These are phyloP conservation scores for Agrotis clavis DNA, from an alignment of 2,888 invertebrate species.

Conservation along the genomic window DNA sequence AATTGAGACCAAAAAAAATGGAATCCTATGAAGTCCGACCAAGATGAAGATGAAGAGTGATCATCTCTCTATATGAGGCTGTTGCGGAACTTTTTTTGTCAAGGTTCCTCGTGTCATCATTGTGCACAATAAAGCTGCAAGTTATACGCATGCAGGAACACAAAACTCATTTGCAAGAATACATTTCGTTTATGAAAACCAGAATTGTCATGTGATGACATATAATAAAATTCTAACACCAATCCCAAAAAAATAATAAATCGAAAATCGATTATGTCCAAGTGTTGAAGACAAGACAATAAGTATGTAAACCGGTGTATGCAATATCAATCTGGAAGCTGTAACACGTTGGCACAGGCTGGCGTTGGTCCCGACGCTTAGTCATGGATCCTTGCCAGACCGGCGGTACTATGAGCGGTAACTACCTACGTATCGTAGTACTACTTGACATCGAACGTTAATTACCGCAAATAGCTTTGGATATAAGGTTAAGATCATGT, in stretches of 20 bases:
- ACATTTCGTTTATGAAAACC: neutral
- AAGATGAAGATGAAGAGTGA: no score
- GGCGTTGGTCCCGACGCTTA: conserved; percentile 76
- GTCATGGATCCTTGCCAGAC: conserved; percentile 85
- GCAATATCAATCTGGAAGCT: conserved; percentile 69
- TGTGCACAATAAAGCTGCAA: neutral
- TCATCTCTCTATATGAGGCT: no score
- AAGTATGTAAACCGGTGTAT: conserved; percentile 59
- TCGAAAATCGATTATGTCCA: conserved; percentile 33
- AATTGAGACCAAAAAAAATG: no score
- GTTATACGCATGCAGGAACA: no score
- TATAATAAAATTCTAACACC: neutral
- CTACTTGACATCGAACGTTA: conserved; percentile 56
- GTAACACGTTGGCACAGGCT: conserved; percentile 76
- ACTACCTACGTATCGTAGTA: conserved; percentile 50
- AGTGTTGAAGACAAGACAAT: conserved; percentile 46
- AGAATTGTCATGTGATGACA: neutral
- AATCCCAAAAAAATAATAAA: conserved; percentile 10
- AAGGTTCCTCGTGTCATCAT: neutral
- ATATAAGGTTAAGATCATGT: conserved; percentile 48
- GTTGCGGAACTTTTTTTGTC: neutral
- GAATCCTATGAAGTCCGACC: no score
- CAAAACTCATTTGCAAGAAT: neutral
- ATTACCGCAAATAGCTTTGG: conserved; percentile 56
- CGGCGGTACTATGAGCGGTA: conserved; percentile 63